Percentiles rank a stretch among this genome's conserved stretches.
Evolutionary conservation across 2,888 invertebrate species (phyloP).

Genomic region (Euproctis similis): DNA sequence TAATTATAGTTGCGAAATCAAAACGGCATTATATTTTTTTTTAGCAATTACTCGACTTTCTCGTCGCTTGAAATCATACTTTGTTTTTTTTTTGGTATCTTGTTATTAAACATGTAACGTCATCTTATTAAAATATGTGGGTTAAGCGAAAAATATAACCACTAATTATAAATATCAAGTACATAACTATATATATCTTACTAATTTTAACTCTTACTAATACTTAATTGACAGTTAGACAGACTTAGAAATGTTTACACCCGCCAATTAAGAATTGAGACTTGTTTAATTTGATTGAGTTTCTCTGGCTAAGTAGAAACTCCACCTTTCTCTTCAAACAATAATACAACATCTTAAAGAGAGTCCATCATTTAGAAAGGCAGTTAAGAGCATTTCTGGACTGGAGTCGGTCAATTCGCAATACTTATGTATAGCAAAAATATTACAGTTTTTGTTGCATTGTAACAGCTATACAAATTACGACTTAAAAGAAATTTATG

Average conservation of each 20-base stretch:
- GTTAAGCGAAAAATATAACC: conserved; percentile 1
- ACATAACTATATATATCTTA: conserved; percentile 6
- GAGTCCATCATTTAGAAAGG: conserved; percentile 47
- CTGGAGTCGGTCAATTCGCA: conserved; percentile 21
- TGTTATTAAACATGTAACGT: too few species aligned
- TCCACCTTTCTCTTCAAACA: conserved; percentile 57
- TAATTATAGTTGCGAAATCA: too few species aligned
- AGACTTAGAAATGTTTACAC: conserved; percentile 24
- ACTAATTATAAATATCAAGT: conserved; percentile 19
- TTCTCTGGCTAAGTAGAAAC: conserved; percentile 24
- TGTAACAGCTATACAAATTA: conserved; percentile 9
- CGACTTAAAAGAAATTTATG: conserved; percentile 22
- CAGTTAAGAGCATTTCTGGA: conserved; percentile 24
- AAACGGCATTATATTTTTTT: conserved; percentile 2
- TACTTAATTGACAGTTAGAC: conserved; percentile 27
- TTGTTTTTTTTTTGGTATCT: too few species aligned
- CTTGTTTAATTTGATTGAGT: conserved; percentile 28
- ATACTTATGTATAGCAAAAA: conserved; percentile 12
- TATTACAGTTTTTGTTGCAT: conserved; percentile 6
- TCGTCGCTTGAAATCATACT: conserved; percentile 3
- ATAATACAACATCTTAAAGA: conserved; percentile 29
- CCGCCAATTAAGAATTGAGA: conserved; percentile 38
- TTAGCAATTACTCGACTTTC: conserved; percentile 10
- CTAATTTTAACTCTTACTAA: too few species aligned
- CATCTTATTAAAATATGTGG: too few species aligned